Base-by-base conservation (phyloP, 92 coral and sea anemone genomes). In the Palythoa grandiflora region DNA sequence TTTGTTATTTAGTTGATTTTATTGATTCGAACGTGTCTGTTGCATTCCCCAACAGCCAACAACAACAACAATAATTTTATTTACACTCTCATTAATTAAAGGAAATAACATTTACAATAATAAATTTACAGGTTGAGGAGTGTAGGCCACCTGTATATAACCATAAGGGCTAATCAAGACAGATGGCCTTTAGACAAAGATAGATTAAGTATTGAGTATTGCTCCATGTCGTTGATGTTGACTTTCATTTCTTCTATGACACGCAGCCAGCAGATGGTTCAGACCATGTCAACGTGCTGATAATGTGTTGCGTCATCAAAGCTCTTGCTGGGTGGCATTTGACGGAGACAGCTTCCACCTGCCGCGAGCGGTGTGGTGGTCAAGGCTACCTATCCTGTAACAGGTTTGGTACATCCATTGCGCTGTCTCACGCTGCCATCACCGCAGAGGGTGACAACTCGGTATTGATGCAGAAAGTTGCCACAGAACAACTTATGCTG, bases 381-480 rank as follows among this genome's bases (percentile, higher is more conserved):
- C 98, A 95, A 71, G 98, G 98, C 9, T 95, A 92, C 89, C 93
- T 95, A 50, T 95, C 98, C 48, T 95, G 98, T 38, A 95, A 95
- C 92, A 87, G 93, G 72, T 80, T 80, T 17, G 85, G 85, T 21
- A 80, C 85, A 9, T 92, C 93, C 57, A 87, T 94, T 5, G 96
- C 92, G 52, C 89, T 88, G 71, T 88, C 98, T 14, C 98, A 95
- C 80, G 96, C 98, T 55, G 94, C 95, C 61, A 95, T 95, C 90
- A 95, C 98, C 37, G 98, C 98, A 14, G 98, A 95, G 78, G 98
- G 98, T 3, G 98, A 95, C 88, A 95, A 95, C 90, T 84, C 96
- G 50, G 98, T 95, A 59, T 89, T 95, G 78, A 95, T 95, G 98
- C 98, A 95, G 89, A 95, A 95, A 71, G 98, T 95, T 0, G 95